Evolutionary conservation across 2,113 vertebrate species (phyloP), one percentile per base, ranked within the genome.

Genomic region (Tachycineta bicolor): DNA sequence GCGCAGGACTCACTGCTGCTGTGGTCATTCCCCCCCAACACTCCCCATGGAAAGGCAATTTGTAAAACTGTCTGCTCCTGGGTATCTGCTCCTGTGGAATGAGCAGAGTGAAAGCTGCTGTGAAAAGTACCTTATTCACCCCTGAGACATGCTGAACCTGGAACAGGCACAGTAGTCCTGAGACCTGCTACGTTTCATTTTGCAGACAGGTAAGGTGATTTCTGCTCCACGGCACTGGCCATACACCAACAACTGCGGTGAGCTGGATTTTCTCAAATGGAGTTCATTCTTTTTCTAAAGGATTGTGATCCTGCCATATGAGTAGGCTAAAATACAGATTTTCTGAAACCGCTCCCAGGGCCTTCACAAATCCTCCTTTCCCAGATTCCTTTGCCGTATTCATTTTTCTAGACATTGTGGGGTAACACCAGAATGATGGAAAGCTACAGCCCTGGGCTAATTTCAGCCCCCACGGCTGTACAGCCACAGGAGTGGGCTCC

Each of bases 181-280:
- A 76, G 22, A 7, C 15, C 29, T 70, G 24, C 46, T 73, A 5
- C 0, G 1, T 41, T 31, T 69, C 3, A 0, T 4, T 5, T 68
- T 79, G 56, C 2, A 18, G 37, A 47, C 21, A 52, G 20, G 11
- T 6, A 15, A 58, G 31, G 11, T 76, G 23, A 55, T 75, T 92
- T 68, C 60, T 83, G 7, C 24, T 82, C 31, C 52, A 10, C 9
- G 12, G 81, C 33, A 52, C 31, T 39, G 34, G 14, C 22, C 43
- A 17, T 20, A 25, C 6, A 41, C 8, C 41, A 64, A 12, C 6
- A 83, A 18, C 2, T 62, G 20, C 2, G 44, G 23, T 52, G 8
- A 17, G 31, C 12, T 70, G 4, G 1, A 26, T 44, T 62, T 79
- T 81, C 46, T 43, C 47, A 24, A 41, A 7, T 18, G 29, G 14